Conservation (phyloP, 2,797 vertebrate species). For the Enteromius paludinosus region DNA sequence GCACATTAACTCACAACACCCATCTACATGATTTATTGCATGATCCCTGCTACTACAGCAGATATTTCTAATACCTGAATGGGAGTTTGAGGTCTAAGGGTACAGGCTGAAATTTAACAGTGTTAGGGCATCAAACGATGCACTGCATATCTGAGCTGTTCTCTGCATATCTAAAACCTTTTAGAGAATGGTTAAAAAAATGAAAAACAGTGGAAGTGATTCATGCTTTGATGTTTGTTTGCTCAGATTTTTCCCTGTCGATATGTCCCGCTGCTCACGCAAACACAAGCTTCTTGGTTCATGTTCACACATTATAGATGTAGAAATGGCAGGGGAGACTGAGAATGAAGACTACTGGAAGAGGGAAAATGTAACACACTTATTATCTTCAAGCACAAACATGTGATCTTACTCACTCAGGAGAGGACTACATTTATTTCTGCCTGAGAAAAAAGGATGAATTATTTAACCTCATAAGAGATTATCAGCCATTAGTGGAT, state of each 20-base stretch:
- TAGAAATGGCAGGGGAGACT: neutral
- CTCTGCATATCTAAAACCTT: slow-evolving; percentile 16
- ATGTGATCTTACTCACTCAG: neutral
- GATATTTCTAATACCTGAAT: neutral
- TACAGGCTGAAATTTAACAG: slow-evolving; percentile 4
- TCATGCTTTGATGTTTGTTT: slow-evolving; percentile 21
- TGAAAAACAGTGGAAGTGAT: neutral
- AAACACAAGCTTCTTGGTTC: neutral
- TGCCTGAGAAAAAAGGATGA: slow-evolving; percentile 1
- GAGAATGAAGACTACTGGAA: neutral
- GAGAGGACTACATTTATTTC: neutral
- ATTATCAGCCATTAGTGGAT: too few relatives aligned
- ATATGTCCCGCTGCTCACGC: neutral
- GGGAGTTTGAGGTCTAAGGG: neutral
- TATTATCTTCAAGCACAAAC: neutral
- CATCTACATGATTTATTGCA: neutral
- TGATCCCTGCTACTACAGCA: neutral
- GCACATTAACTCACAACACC: neutral
- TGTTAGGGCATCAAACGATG: slow-evolving; percentile 9
- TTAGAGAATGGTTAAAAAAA: neutral
- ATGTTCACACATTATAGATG: slow-evolving; percentile 6
- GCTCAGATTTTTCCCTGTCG: slow-evolving; percentile 10
- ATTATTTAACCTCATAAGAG: neutral
- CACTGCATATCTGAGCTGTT: slow-evolving; percentile 20
- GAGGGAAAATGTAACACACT: neutral